Base-by-base conservation (phyloP, 2,113 vertebrate species). In the Malurus melanocephalus region DNA sequence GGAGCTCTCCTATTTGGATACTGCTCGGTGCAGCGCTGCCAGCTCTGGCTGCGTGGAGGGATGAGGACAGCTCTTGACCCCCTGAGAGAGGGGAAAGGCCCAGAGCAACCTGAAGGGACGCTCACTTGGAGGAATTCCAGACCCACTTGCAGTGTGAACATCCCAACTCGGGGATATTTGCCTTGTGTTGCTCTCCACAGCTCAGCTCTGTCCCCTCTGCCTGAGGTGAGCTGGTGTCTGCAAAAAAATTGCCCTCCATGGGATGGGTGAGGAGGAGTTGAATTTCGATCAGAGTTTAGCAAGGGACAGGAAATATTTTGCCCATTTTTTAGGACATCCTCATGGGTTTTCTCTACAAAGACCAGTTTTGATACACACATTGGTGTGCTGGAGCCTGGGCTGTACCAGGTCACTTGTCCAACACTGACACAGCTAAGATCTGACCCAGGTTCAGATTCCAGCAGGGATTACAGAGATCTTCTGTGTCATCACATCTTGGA, bases 121-220 rank as follows among this genome's bases (percentile, higher is more conserved):
- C 46, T 28, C 2, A 1, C 38, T 9, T 76, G 76, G 33, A 79
- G 59, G 13, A 30, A 45, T 62, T 83, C 43, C 45, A 84, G 20
- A 33, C 2, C n/a, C 80, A 61, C 11, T 3, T 51, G 21, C 43
- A n/a, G 4, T 8, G 4, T 42, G 60, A 67, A 45, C 16, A 61
- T 66, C 43, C 26, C 1, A 1, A 1, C 13, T 56, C 1, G 0
- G 26, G 43, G 26, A 40, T 10, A 32, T 64, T 62, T 64, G 12
- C 33, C 20, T 59, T 45, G 32, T 4, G 42, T 26, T 67, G 43
- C 19, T 69, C 21, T 66, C 52, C 5, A 1, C 13, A 59, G 32
- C 52, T 51, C 52, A n/a, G 26, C 2, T 45, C 6, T 53, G 16
- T 40, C n/a, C 64, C 8, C 20, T 18, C 13, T 55, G 1, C 8